phyloP scores from a whole-genome alignment of 2,888 invertebrate genomes.

The Enchytraeus crypticus region DNA sequence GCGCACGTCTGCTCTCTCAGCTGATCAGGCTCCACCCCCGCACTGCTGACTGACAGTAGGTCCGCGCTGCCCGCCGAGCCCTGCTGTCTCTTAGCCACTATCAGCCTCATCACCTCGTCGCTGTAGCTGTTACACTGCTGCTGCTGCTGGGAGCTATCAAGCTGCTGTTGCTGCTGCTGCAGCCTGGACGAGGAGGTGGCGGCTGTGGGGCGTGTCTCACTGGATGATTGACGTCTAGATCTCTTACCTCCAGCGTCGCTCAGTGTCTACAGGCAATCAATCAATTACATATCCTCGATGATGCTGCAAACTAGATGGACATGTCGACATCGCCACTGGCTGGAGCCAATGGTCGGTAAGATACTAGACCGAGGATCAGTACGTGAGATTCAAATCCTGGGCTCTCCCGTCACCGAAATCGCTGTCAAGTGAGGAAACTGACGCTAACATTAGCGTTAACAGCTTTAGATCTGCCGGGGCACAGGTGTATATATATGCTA shows the following conservation, averaged over 20 bases:
- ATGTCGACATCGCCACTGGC: too few species aligned
- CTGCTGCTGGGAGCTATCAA: not conserved
- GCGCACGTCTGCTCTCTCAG: not conserved
- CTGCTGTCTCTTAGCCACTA: not conserved
- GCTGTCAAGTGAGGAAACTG: too few species aligned
- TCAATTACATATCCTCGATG: too few species aligned
- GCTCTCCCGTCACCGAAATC: too few species aligned
- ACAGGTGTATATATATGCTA: too few species aligned
- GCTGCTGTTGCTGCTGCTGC: not conserved
- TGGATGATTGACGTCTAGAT: not conserved
- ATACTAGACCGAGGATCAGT: too few species aligned
- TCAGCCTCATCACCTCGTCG: not conserved
- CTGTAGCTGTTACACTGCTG: not conserved
- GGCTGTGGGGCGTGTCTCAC: not conserved
- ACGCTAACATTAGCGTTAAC: too few species aligned
- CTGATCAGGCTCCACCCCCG: not conserved
- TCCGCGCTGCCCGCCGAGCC: too few species aligned
- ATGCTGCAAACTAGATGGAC: not conserved
- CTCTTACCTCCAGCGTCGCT: not conserved
- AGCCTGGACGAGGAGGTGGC: not conserved
- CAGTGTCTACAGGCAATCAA: too few species aligned
- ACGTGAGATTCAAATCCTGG: too few species aligned
- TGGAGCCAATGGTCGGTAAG: too few species aligned
- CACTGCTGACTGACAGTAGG: not conserved
- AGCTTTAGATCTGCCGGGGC: too few species aligned